phyloP scores from a whole-genome alignment of 2,113 vertebrate species.

The Phoxinus phoxinus region DNA sequence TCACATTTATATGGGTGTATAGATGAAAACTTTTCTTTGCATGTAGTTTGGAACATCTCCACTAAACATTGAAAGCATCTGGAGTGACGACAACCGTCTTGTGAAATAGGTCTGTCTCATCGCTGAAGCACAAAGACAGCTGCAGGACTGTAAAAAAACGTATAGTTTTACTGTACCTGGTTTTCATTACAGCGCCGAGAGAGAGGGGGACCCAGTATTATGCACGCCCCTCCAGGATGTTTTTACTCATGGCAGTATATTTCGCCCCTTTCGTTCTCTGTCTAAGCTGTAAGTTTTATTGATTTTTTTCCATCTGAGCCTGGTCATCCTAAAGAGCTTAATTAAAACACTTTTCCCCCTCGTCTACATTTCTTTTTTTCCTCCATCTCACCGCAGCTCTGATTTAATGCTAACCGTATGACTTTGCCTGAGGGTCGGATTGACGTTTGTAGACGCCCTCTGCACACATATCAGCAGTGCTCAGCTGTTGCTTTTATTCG shows the following conservation, averaged over 20 bases:
- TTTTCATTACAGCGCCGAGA: slow-evolving; percentile 53
- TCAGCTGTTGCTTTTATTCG: slow-evolving; percentile 38
- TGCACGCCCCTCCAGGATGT: slow-evolving; percentile 64
- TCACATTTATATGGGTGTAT: background rate
- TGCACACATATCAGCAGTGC: slow-evolving; percentile 74
- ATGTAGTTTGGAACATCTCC: slow-evolving; percentile 16
- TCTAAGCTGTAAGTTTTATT: slow-evolving; percentile 53
- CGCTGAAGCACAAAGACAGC: background rate
- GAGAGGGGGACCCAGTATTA: slow-evolving; percentile 59
- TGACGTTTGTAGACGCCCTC: slow-evolving; percentile 68
- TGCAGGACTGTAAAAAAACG: slow-evolving; percentile 2
- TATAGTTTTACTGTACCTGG: slow-evolving; percentile 22
- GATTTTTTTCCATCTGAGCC: slow-evolving; percentile 82
- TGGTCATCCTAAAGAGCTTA: slow-evolving; percentile 81
- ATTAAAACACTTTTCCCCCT: slow-evolving; percentile 68
- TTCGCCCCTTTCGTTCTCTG: slow-evolving; percentile 46
- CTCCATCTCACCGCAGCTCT: slow-evolving; percentile 60
- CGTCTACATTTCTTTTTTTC: slow-evolving; percentile 58
- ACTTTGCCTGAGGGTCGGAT: slow-evolving; percentile 71
- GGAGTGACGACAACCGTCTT: slow-evolving; percentile 7
- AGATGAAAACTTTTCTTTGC: slow-evolving; percentile 29
- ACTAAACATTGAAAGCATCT: background rate
- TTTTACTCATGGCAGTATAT: slow-evolving; percentile 31
- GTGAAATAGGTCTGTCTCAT: background rate
- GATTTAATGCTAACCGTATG: slow-evolving; percentile 69